Evolutionary conservation across 2,113 vertebrate genomes (phyloP).

Genomic region (Tautogolabrus adspersus): DNA sequence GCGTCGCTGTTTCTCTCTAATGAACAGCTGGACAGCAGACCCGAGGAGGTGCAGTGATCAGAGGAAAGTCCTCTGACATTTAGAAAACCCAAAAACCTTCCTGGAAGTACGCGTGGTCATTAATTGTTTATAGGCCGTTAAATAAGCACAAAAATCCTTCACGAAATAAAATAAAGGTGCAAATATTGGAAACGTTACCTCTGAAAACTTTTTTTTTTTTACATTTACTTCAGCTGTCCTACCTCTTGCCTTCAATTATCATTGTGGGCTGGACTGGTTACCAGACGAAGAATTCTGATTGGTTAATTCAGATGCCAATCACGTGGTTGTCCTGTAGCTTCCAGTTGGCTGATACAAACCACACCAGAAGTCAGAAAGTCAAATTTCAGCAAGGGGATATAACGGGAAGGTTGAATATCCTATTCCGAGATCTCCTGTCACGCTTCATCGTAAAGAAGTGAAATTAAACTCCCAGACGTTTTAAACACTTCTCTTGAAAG

Average conservation of each 20-base stretch:
- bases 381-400: constrained; percentile 42
- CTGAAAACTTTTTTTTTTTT: constrained; percentile 24
- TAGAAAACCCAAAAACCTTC: not conserved
- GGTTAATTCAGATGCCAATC: constrained; percentile 58
- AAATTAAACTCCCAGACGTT: not conserved
- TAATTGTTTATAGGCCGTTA: not conserved
- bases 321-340: constrained; percentile 37
- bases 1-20: constrained; percentile 62
- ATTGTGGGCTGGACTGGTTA: constrained; percentile 32
- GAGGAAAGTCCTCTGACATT: not conserved
- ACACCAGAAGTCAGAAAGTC: constrained; percentile 78
- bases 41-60: constrained; percentile 15
- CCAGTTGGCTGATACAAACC: constrained; percentile 57
- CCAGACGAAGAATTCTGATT: constrained; percentile 53
- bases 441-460: not conserved
- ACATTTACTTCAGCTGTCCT: constrained; percentile 43
- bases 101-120: not conserved
- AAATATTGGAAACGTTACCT: not conserved
- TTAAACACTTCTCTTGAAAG: not conserved
- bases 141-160: not conserved
- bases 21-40: constrained; percentile 21
- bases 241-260: constrained; percentile 72
- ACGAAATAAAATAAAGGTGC: not conserved
- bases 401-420: not conserved
- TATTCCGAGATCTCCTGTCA: not conserved